Base-by-base conservation (phyloP, 2,113 vertebrate species). In the Chiloscyllium plagiosum region DNA sequence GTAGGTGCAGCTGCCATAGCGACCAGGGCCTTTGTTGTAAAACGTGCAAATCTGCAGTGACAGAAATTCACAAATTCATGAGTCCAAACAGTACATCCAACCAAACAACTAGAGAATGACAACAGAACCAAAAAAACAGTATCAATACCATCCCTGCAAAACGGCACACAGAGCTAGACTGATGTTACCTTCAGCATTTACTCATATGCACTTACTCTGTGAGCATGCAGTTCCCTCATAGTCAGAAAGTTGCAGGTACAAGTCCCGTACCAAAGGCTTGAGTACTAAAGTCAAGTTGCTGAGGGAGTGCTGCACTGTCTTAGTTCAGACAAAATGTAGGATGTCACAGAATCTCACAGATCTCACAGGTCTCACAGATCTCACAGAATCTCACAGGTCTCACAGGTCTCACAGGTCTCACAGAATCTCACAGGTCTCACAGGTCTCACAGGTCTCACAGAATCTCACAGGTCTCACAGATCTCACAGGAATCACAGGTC, bases 21-120 rank as follows among this genome's bases (percentile, higher is more conserved):
- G 26, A 65, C 97, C 97, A 1, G 96, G 96, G 13, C 98, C 98
- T 89, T 96, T 98, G 96, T 98, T 98, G 97, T 98, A 98, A 96
- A 98, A 97, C 0, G 69, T 52, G 94, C 98, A 98, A 24, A 98
- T 96, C 98, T 98, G 76, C 69, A 95, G 52, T 29, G 56, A 52
- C 20, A 95, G 52, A 29, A 13, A 33, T 95, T 95, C 2, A 72
- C 22, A 69, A 72, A 26, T 33, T 12, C 29, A 12, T 33, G 47
- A 95, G 95, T 33, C 33, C 17, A 65, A 13, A n/a, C 5, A 33
- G 24, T 0, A 56, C 26, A 15, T 90, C 52, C 29, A 24, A 93
- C 61, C 61, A n/a, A 12, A 19, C n/a, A 17, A 68, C 26, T 65
- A 7, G 17, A 56, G 42, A 50, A 52, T 24, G 22, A 20, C 7